Evolutionary conservation across 1,140 invertebrate species (phyloP), one percentile per base, ranked within the genome.

Genomic region (Steinernema feltiae): DNA sequence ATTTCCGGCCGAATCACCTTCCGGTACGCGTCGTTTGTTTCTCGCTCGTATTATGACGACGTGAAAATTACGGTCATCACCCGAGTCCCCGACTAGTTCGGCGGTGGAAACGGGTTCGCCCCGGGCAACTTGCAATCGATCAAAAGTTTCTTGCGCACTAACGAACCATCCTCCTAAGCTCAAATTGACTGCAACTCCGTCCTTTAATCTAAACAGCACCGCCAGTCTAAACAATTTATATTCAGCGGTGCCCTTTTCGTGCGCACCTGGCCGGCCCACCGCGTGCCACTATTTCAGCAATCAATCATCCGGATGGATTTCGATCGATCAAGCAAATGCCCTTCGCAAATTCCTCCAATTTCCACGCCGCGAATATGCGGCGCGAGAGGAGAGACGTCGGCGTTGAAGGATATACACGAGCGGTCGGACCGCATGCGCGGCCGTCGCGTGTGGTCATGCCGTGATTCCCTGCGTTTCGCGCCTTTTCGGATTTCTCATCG

Each of bases 51-150:
- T n/a, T n/a, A n/a, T n/a, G n/a, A n/a, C n/a, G n/a, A n/a, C n/a
- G n/a, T n/a, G n/a, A n/a, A n/a, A n/a, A n/a, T n/a, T n/a, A n/a
- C n/a, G n/a, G n/a, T n/a, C n/a, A n/a, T n/a, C n/a, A n/a, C n/a
- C n/a, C n/a, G n/a, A n/a, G n/a, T n/a, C n/a, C n/a, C n/a, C 35
- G 53, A 63, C 53, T 63, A 21, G 53, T 63, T 63, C 35, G 35
- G 35, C 35, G 7, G 7, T 41, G 12, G 7, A 27, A 63, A 63
- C 53, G 24, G 53, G 53, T 63, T 63, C 53, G 53, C 53, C 12
- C 53, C 24, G 3, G 53, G 53, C 15, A 15, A 21, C 53, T 63
- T 7, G 7, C 41, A 41, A 41, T 41, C 35, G 35, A 27, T 63
- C 53, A 27, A 7, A 27, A 41, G 35, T 41, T 41, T 41, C 35